Evolutionary conservation across 2,888 invertebrate genomes (phyloP).

Genomic region (Volucella inflata): DNA sequence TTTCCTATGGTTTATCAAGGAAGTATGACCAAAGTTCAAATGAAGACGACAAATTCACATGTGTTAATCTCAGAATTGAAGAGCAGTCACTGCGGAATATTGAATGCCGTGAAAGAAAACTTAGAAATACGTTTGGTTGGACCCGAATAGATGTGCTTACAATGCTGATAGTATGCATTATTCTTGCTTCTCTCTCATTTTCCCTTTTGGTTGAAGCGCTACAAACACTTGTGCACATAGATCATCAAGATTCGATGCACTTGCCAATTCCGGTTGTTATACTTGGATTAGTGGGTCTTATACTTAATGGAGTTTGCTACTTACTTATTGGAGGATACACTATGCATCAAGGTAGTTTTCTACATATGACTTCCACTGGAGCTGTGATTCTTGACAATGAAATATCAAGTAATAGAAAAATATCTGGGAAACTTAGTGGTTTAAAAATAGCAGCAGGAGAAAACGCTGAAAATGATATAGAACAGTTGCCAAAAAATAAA

Average conservation of each 20-base stretch:
- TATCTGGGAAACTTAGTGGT: slow-evolving; percentile 82
- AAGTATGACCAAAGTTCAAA: neutral
- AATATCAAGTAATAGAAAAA: slow-evolving; percentile 78
- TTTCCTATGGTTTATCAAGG: neutral
- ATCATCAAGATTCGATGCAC: slow-evolving; percentile 89
- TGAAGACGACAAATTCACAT: slow-evolving; percentile 38
- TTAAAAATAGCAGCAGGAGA: slow-evolving; percentile 83
- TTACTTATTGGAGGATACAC: slow-evolving; percentile 92
- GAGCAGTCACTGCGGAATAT: slow-evolving; percentile 60
- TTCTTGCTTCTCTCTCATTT: slow-evolving; percentile 92
- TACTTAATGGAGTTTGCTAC: slow-evolving; percentile 91
- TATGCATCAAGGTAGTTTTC: slow-evolving; percentile 88
- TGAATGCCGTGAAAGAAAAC: slow-evolving; percentile 85
- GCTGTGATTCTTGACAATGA: slow-evolving; percentile 86
- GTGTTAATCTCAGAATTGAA: slow-evolving; percentile 48
- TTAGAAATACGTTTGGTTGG: slow-evolving; percentile 96
- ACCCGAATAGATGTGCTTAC: slow-evolving; percentile 94
- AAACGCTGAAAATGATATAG: slow-evolving; percentile 76
- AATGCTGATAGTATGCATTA: slow-evolving; percentile 91
- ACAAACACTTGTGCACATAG: slow-evolving; percentile 91
- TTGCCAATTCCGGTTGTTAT: slow-evolving; percentile 90
- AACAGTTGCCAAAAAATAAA: slow-evolving; percentile 82
- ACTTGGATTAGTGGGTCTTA: slow-evolving; percentile 88
- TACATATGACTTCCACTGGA: slow-evolving; percentile 87
- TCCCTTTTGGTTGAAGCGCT: slow-evolving; percentile 92